Evolutionary conservation across 2,797 vertebrate genomes (phyloP).

Genomic region (Thalassophryne amazonica): DNA sequence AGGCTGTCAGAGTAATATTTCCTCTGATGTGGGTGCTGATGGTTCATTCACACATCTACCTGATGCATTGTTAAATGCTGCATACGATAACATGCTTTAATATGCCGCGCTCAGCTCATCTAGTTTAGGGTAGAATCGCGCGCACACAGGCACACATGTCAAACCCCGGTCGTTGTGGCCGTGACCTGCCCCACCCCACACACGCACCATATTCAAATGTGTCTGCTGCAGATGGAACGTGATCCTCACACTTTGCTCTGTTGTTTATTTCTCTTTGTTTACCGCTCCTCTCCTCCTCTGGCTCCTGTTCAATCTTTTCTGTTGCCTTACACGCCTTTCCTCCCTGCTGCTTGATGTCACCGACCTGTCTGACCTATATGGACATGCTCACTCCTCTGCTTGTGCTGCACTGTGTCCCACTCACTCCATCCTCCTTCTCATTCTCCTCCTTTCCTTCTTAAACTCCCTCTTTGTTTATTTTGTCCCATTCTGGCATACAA

Average conservation of each 20-base stretch:
- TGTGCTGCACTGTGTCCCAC: conserved; percentile 34
- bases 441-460: conserved; percentile 1
- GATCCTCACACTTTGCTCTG: conserved; percentile 74
- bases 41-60: conserved; percentile 36
- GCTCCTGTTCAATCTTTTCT: conserved; percentile 37
- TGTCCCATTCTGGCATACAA: conserved; percentile 30
- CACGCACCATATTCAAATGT: conserved; percentile 67
- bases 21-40: conserved; percentile 12
- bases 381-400: conserved; percentile 37
- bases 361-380: conserved; percentile 16
- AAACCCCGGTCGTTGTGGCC: conserved; percentile 54
- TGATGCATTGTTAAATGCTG: conserved; percentile 54
- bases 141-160: conserved; percentile 28
- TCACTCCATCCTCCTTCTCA: conserved; percentile 16
- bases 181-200: conserved; percentile 55
- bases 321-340: conserved; percentile 26
- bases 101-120: conserved; percentile 3
- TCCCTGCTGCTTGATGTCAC: conserved; percentile 31
- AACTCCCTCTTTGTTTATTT: conserved; percentile 6
- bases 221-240: conserved; percentile 64
- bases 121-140: conserved; percentile 1
- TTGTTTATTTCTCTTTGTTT: conserved; percentile 74
- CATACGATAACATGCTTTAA: neutral
- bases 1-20: conserved; percentile 30
- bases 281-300: conserved; percentile 53